A percentile compares a stretch with the other conserved stretches of the same genome.
phyloP scores from a whole-genome alignment of 2,797 vertebrate species.

The Tachyglossus aculeatus region DNA sequence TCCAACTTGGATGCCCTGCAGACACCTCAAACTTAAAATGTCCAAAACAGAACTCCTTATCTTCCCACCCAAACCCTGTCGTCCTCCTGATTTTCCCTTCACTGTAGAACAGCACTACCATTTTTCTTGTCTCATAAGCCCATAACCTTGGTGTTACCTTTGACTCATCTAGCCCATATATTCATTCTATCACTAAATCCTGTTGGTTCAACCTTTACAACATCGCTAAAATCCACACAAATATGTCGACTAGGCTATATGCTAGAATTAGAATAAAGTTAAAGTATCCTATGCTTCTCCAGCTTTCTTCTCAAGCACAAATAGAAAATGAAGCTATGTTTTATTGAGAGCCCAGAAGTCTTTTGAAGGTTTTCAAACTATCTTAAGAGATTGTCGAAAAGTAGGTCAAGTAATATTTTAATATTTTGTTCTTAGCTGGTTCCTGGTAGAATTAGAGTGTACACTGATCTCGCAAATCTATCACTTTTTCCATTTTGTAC shows the following conservation, averaged over 20 bases:
- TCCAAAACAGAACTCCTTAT: no score
- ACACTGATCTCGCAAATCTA: neutral
- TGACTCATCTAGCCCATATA: no score
- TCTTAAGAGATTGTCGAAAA: neutral
- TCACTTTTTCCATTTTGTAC: neutral
- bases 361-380: neutral
- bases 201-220: no score
- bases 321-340: neutral
- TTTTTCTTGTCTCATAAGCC: no score
- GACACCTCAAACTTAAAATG: no score
- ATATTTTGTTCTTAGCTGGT: neutral
- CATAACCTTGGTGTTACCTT: no score
- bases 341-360: neutral
- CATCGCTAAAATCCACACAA: no score
- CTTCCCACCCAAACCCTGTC: no score
- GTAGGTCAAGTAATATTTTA: slow-evolving; percentile 13
- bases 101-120: no score
- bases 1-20: no score
- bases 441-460: neutral
- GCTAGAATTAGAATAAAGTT: neutral
- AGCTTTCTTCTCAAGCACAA: slow-evolving; percentile 8
- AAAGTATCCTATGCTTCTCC: neutral
- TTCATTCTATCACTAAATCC: no score
- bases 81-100: no score
- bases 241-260: neutral